Percentiles rank a stretch among this genome's conserved stretches.
These are phyloP conservation scores for Epirrhoe alternata DNA, from an alignment of 2,888 invertebrate genomes.

Conservation along the genomic window DNA sequence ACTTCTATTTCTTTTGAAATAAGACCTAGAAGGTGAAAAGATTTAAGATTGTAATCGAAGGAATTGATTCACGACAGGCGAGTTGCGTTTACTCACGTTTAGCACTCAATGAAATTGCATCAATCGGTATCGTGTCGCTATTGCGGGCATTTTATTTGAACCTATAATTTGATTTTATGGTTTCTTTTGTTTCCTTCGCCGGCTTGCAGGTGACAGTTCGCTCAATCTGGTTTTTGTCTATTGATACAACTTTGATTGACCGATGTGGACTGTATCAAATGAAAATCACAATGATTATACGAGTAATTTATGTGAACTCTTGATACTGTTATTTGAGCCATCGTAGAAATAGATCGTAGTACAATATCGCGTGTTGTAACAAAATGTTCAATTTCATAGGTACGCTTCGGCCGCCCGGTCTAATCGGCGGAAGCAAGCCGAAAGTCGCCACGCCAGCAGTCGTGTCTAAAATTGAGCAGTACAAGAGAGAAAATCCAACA, in stretches of 20 bases:
- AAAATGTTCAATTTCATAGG: slow-evolving; percentile 79
- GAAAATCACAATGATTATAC: not conserved
- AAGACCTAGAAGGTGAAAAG: slow-evolving; percentile 52
- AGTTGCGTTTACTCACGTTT: slow-evolving; percentile 80
- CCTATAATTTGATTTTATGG: slow-evolving; percentile 68
- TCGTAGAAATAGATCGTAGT: not conserved
- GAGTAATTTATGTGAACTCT: not conserved
- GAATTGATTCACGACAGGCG: slow-evolving; percentile 66
- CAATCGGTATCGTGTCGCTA: slow-evolving; percentile 77
- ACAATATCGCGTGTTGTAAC: slow-evolving; percentile 29
- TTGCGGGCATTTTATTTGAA: slow-evolving; percentile 78
- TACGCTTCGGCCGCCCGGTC: slow-evolving; percentile 94
- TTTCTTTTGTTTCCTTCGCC: slow-evolving; percentile 63
- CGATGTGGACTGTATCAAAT: slow-evolving; percentile 4
- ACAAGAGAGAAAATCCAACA: slow-evolving; percentile 98
- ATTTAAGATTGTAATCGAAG: slow-evolving; percentile 52
- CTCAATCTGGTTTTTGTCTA: slow-evolving; percentile 51
- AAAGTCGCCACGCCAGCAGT: slow-evolving; percentile 99
- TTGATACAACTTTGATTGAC: slow-evolving; percentile 35
- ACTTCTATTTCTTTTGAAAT: slow-evolving; percentile 53
- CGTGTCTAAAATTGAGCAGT: slow-evolving; percentile 98
- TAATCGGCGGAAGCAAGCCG: slow-evolving; percentile 98
- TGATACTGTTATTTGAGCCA: not conserved
- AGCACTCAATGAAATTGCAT: slow-evolving; percentile 80
- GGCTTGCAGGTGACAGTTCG: slow-evolving; percentile 65